These are phyloP conservation scores for Tiphia femorata DNA, from an alignment of 2,888 invertebrate species.

Conservation along the genomic window DNA sequence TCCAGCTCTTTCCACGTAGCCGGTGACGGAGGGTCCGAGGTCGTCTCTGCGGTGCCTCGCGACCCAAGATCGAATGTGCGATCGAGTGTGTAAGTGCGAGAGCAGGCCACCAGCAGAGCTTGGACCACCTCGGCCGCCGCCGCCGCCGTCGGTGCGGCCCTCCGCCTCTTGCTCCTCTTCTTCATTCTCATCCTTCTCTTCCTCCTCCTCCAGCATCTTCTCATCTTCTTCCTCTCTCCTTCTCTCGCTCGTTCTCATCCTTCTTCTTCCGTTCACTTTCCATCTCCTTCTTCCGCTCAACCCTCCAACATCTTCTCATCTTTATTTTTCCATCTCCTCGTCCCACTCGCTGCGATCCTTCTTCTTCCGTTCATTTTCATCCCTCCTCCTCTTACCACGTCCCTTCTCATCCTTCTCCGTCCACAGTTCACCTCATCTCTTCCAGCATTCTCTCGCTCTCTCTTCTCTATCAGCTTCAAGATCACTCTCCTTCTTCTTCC, in stretches of 20 bases:
- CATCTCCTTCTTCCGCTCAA: slow-evolving; percentile 5
- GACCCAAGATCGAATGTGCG: slow-evolving; percentile 62
- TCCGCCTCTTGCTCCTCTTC: slow-evolving; percentile 4
- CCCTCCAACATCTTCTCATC: too few species aligned
- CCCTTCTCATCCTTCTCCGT: too few species aligned
- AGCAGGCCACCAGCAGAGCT: slow-evolving; percentile 69
- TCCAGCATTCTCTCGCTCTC: not conserved
- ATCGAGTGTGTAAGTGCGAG: slow-evolving; percentile 68
- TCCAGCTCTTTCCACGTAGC: slow-evolving; percentile 36
- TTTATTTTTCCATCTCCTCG: too few species aligned
- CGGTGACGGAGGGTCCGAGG: slow-evolving; percentile 51
- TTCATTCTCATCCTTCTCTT: slow-evolving; percentile 10
- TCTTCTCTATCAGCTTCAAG: slow-evolving; percentile 6
- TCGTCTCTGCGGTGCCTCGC: slow-evolving; percentile 49
- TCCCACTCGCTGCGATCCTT: too few species aligned
- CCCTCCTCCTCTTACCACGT: too few species aligned
- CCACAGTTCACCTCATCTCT: too few species aligned
- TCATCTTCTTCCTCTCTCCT: slow-evolving; percentile 6
- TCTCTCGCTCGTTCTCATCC: slow-evolving; percentile 2
- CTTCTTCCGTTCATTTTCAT: too few species aligned
- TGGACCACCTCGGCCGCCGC: slow-evolving; percentile 63
- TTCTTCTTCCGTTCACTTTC: too few species aligned
- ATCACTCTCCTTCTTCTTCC: not conserved
- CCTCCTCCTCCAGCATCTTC: slow-evolving; percentile 22
- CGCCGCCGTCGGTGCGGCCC: slow-evolving; percentile 18